A percentile compares a stretch with the other conserved stretches of the same genome.
phyloP scores from a whole-genome alignment of 2,113 vertebrate species.

The Poicephalus meyeri region DNA sequence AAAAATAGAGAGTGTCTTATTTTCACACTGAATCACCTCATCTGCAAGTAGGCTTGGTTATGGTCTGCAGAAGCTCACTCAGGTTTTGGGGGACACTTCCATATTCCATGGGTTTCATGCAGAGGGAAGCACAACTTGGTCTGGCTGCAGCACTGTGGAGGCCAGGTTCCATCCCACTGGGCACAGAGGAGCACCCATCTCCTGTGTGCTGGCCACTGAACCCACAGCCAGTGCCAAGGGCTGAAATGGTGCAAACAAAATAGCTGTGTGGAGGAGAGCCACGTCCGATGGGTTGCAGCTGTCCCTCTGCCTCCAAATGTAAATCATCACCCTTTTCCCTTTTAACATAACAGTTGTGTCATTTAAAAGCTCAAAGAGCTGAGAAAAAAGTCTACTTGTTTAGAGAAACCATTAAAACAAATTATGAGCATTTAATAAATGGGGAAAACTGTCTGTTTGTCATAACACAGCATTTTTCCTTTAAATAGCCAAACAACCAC shows the following conservation, averaged over 20 bases:
- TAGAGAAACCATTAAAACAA: constrained; percentile 74
- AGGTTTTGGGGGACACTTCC: not conserved
- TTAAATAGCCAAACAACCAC: constrained; percentile 52
- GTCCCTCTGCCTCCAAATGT: constrained; percentile 66
- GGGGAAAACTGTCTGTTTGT: constrained; percentile 65
- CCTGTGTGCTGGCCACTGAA: not conserved
- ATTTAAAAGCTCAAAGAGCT: constrained; percentile 70
- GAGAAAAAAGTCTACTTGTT: constrained; percentile 71
- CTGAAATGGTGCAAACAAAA: not conserved
- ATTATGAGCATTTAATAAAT: constrained; percentile 73
- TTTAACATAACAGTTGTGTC: constrained; percentile 69
- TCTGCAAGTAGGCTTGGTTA: not conserved
- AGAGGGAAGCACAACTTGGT: rapidly evolving
- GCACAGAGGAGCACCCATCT: not conserved
- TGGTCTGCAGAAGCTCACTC: not conserved
- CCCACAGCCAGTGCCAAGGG: not conserved
- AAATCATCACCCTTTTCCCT: constrained; percentile 70
- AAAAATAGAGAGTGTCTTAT: not conserved
- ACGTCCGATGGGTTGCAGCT: constrained; percentile 62
- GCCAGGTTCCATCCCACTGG: rapidly evolving
- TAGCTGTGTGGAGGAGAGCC: not conserved
- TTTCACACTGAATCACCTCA: not conserved
- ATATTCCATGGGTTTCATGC: not conserved
- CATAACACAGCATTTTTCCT: constrained; percentile 65
- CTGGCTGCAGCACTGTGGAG: not conserved